Conservation (phyloP, 2,113 vertebrate species). For the Propithecus coquereli region DNA sequence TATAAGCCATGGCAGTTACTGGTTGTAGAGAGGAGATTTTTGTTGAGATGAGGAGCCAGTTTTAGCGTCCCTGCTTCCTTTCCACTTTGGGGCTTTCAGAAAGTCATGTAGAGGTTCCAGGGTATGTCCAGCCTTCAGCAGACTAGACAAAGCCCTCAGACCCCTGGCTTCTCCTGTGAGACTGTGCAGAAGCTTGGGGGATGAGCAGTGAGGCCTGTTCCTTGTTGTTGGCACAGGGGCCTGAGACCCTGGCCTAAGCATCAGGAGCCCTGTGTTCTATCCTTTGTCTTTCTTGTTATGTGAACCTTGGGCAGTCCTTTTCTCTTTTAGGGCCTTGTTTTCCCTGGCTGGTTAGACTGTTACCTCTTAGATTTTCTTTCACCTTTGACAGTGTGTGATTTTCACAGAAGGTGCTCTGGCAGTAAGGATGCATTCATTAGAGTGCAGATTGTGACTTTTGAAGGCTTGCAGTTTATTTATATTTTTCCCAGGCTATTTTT, state of each 20-base stretch:
- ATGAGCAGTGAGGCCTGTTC: not conserved
- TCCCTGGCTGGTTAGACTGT: not conserved
- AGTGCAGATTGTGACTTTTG: not conserved
- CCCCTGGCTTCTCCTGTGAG: not conserved
- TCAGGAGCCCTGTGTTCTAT: not conserved
- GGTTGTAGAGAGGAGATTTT: not conserved
- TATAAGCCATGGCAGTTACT: not conserved
- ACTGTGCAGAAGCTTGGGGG: not conserved
- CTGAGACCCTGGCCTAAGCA: not conserved
- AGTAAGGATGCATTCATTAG: conserved; percentile 26
- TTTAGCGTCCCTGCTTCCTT: conserved; percentile 13
- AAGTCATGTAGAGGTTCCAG: not conserved
- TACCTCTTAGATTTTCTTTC: conserved; percentile 20
- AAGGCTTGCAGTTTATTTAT: conserved; percentile 38
- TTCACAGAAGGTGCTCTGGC: conserved; percentile 17
- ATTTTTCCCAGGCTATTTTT: conserved; percentile 46
- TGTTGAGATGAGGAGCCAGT: not conserved
- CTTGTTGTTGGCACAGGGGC: not conserved
- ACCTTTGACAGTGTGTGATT: conserved; percentile 34
- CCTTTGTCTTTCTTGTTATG: not conserved
- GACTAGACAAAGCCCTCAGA: not conserved
- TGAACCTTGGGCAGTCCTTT: conserved; percentile 7
- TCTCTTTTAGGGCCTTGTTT: conserved; percentile 14
- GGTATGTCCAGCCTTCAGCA: not conserved
- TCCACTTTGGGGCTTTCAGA: not conserved